These are phyloP conservation scores for Cercopithecus diana DNA, from an alignment of 2,797 vertebrate species.

Conservation along the genomic window DNA sequence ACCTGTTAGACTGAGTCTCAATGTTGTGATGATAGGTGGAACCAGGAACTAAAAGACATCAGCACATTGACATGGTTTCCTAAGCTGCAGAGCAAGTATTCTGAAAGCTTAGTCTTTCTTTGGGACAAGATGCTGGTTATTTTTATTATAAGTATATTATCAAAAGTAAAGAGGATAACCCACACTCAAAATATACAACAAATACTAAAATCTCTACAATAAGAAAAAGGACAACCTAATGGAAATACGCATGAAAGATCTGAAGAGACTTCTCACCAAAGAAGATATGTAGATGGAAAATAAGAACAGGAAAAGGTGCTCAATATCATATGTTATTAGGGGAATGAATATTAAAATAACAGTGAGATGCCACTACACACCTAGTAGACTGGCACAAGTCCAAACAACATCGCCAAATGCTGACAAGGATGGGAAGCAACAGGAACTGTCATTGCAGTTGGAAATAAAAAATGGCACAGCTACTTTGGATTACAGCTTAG, in stretches of 20 bases:
- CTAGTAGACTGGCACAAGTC: not conserved
- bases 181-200: not conserved
- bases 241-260: not conserved
- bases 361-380: not conserved
- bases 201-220: not conserved
- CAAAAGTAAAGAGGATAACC: not conserved
- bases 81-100: not conserved
- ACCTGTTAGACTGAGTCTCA: not conserved
- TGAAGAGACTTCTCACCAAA: not conserved
- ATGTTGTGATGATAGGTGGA: not conserved
- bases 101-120: not conserved
- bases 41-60: not conserved
- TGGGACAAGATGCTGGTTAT: not conserved
- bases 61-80: not conserved
- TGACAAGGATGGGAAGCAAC: accelerated
- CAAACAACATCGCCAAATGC: not conserved
- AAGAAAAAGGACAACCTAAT: not conserved
- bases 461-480: not conserved
- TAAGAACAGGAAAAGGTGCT: not conserved
- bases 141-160: not conserved
- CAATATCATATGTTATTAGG: too few relatives aligned
- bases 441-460: accelerated
- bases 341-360: not conserved
- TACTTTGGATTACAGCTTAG: not conserved
- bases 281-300: not conserved